Conservation (phyloP, 2,888 invertebrate species). For the Leptinotarsa peninsularis region DNA sequence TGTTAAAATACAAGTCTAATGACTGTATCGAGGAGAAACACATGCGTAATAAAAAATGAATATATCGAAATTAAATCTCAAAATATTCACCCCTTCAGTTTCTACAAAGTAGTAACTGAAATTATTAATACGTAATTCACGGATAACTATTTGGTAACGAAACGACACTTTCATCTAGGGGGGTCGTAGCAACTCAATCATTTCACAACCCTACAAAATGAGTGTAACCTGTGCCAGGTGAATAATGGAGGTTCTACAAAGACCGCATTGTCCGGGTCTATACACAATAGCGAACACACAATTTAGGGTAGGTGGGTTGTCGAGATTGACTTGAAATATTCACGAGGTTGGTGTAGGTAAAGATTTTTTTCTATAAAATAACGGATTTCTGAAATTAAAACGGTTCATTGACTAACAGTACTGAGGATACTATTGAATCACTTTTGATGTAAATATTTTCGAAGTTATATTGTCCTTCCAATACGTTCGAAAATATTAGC, state of each 20-base stretch:
- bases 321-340: constrained; percentile 7
- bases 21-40: no score
- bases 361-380: background rate
- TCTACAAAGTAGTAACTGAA: background rate
- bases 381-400: background rate
- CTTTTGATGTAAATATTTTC: no score
- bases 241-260: constrained; percentile 15
- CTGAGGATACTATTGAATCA: no score
- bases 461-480: no score
- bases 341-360: constrained; percentile 6
- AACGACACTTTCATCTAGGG: background rate
- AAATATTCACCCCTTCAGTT: no score
- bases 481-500: no score
- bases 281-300: background rate
- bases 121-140: background rate
- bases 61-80: no score
- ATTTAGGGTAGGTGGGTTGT: constrained; percentile 5
- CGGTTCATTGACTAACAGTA: background rate
- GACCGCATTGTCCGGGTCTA: constrained; percentile 13
- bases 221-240: constrained; percentile 20
- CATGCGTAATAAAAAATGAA: no score
- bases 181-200: constrained; percentile 14
- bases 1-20: no score
- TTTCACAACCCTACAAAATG: constrained; percentile 15
- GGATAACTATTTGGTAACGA: background rate